Evolutionary conservation across 1,140 invertebrate genomes (phyloP), one percentile per base, ranked within the genome.

Genomic region (Brachionus paranguensis): DNA sequence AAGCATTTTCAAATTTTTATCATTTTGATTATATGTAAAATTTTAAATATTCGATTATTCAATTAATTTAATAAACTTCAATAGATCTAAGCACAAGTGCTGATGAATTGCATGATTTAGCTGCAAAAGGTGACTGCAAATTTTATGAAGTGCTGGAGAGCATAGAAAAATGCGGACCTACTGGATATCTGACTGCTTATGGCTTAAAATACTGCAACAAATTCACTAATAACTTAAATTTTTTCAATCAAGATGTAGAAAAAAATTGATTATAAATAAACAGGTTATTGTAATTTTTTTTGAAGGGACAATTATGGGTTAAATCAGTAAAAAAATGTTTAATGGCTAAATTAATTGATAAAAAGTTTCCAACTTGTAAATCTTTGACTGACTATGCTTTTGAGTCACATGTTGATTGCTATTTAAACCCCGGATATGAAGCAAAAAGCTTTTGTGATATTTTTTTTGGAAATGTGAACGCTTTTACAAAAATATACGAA

Each of bases 261-360:
- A 70, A 17, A 29, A 11, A 43, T 43, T 43, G 17, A 11, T 20
- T 27, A 43, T 17, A 20, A 43, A 45, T 20, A 43, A 74, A 74
- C 12, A 47, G 11, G 5, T 47, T 47, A 47, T 76, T 17, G 27
- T 24, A 76, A 41, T 14, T 41, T 72, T 72, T 37, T 17, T 41
- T 72, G 47, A 24, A 76, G 72, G 72, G 72, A 27, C 72, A 76
- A 50, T 24, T 76, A 50, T 76, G 72, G 72, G 27, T 76, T 50
- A 50, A 47, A 17, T 76, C 72, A 50, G 72, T 76, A 50, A 76
- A 50, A 76, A 76, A 76, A 76, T 76, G 72, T 33, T 29, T 76
- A n/a, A 76, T 76, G 72, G 14, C 47, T 37, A 27, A 76, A 53
- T n/a, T 76, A 27, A 17, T 76, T 12, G 27, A 27, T 6, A 24